These are phyloP conservation scores for Oncorhynchus keta DNA, from an alignment of 2,113 vertebrate genomes.

Conservation along the genomic window DNA sequence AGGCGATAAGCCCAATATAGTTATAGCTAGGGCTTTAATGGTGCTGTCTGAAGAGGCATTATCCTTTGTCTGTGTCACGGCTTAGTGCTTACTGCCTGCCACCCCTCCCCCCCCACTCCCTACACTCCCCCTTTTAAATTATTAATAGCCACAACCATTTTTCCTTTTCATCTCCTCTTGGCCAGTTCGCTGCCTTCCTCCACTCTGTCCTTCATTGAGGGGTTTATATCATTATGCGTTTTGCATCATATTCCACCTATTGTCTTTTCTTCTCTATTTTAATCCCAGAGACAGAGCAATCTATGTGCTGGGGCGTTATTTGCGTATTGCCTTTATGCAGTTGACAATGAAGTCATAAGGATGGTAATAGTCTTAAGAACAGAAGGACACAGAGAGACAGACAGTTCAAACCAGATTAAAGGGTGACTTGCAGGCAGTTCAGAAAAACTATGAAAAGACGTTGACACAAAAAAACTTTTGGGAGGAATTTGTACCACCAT, in stretches of 20 bases:
- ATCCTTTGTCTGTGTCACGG: constrained; percentile 53
- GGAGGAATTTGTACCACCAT: too few species aligned
- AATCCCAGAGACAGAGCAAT: neutral
- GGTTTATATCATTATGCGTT: neutral
- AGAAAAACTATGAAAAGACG: neutral
- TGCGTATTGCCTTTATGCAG: constrained; percentile 28
- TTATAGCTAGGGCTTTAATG: constrained; percentile 38
- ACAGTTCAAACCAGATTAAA: neutral
- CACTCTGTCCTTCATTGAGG: constrained; percentile 5
- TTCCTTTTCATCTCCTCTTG: neutral
- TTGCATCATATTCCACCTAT: too few species aligned
- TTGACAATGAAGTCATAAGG: constrained; percentile 35
- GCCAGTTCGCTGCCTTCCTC: neutral
- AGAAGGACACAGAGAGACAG: neutral
- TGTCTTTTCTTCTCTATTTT: too few species aligned
- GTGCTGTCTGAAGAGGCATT: constrained; percentile 18
- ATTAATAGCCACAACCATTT: constrained; percentile 49
- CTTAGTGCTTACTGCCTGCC: constrained; percentile 5
- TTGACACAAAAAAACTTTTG: neutral
- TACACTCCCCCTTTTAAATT: constrained; percentile 45
- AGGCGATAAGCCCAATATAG: constrained; percentile 57
- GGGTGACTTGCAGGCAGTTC: neutral
- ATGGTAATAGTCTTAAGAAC: constrained; percentile 10
- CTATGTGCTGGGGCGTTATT: neutral
- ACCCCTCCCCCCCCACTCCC: too few species aligned